Base-by-base conservation (phyloP, 2,113 vertebrate species). In the Brachyistius frenatus region DNA sequence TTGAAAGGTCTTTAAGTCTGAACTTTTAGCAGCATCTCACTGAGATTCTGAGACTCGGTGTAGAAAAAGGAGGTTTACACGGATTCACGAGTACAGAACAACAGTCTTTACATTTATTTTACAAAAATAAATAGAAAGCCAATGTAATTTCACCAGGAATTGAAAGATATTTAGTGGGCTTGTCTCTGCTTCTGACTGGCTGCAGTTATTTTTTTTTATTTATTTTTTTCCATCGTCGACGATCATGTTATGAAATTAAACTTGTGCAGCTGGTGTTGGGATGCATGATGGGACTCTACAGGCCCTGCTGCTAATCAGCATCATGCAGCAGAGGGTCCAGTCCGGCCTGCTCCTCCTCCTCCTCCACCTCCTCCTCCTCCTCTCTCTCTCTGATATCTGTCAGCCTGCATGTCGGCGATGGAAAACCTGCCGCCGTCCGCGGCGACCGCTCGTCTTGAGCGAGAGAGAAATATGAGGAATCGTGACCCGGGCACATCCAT, bases 401-500 rank as follows among this genome's bases (percentile, higher is more conserved):
- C 86, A 89, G 88, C 77, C 80, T 30, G 76, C 71, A 65, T 2
- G 78, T 44, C 30, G 69, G 66, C 82, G 66, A 93, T 76, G 72
- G 83, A 89, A 23, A 83, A 85, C 92, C 94, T 92, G 83, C 89
- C 81, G 86, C 84, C 88, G 93, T 90, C 84, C 30, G 80, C 86
- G 88, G 91, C 94, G 94, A 90, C 95, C 84, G 76, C 92, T 88
- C 86, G 93, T 94, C 93, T 95, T 4, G 69, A 89, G 93, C 92
- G 93, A 88, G 75, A 93, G 92, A 90, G 87, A 90, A 95, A 95
- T 93, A 92, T 93, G 94, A 98, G 97, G 93, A 95, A 99, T 99
- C 96, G 95, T 95, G 93, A 94, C 96, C 94, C 93, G 84, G 94
- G 92, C 95, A 89, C 95, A 98, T 99, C 97, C 95, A 96, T 99